Evolutionary conservation across 2,797 vertebrate species (phyloP).

Genomic region (Apodemus agrarius): DNA sequence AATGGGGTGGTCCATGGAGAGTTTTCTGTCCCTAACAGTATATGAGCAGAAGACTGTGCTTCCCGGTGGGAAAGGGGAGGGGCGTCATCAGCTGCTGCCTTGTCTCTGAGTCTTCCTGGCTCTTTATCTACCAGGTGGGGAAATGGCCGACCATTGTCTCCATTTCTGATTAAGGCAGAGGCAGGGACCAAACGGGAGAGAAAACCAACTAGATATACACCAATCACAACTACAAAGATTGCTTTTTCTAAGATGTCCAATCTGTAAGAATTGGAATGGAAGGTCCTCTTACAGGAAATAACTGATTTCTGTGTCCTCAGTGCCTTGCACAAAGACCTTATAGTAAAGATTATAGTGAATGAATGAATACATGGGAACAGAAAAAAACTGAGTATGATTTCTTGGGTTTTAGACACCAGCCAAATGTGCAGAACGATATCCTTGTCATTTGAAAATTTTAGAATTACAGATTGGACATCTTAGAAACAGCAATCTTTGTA

Average conservation of each 20-base stretch:
- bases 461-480: not conserved
- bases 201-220: slow-evolving; percentile 5
- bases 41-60: not conserved
- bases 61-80: not conserved
- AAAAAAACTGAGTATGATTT: slow-evolving; percentile 27
- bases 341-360: not conserved
- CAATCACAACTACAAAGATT: slow-evolving; percentile 8
- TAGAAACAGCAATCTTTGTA: slow-evolving; percentile 41
- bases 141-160: not conserved
- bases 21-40: not conserved
- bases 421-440: not conserved
- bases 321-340: slow-evolving; percentile 1
- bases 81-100: not conserved
- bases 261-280: not conserved
- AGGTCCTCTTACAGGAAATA: not conserved
- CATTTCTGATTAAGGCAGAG: not conserved
- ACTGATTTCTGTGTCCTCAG: not conserved
- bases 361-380: not conserved
- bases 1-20: not conserved
- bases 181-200: not conserved
- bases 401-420: not conserved
- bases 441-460: slow-evolving; percentile 30
- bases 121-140: not conserved
- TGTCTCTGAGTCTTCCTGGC: slow-evolving; percentile 17
- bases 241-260: slow-evolving; percentile 20